A percentile compares a stretch with the other conserved stretches of the same genome.
These are phyloP conservation scores for Syndactyla subalaris DNA, from an alignment of 2,797 vertebrate genomes.

Conservation along the genomic window DNA sequence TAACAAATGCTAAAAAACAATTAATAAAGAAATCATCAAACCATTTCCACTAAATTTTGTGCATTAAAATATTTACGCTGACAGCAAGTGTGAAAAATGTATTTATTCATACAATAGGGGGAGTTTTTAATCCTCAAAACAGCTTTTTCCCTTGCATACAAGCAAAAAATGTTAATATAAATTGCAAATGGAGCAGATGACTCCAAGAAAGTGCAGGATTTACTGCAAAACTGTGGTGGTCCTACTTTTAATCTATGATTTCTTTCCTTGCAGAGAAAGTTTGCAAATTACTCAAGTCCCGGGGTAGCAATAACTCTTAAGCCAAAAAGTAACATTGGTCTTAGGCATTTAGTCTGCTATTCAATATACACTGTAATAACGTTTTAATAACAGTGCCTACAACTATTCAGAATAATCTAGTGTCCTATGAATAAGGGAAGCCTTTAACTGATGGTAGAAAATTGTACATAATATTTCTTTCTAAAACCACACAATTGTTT, in stretches of 20 bases:
- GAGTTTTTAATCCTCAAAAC: not conserved
- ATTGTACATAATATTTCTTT: not conserved
- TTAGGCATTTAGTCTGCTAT: not conserved
- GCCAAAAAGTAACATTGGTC: not conserved
- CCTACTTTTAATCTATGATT: not conserved
- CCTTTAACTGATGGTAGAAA: not conserved
- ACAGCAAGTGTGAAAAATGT: not conserved
- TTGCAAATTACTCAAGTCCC: not conserved
- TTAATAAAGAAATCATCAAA: not conserved
- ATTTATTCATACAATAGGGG: not conserved
- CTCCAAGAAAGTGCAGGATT: not conserved
- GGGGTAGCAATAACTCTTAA: not conserved
- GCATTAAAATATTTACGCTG: not conserved
- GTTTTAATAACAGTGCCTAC: not conserved
- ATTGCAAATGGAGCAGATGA: not conserved
- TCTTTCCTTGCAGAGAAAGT: not conserved
- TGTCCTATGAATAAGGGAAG: not conserved
- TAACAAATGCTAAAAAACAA: not conserved
- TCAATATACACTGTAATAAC: not conserved
- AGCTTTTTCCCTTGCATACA: not conserved
- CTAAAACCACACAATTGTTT: not conserved
- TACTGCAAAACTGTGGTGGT: not conserved
- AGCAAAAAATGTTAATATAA: not conserved
- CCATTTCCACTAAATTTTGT: not conserved
- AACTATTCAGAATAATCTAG: not conserved